Conservation (phyloP, 2,888 invertebrate species). For the Stegana nigrithorax region DNA sequence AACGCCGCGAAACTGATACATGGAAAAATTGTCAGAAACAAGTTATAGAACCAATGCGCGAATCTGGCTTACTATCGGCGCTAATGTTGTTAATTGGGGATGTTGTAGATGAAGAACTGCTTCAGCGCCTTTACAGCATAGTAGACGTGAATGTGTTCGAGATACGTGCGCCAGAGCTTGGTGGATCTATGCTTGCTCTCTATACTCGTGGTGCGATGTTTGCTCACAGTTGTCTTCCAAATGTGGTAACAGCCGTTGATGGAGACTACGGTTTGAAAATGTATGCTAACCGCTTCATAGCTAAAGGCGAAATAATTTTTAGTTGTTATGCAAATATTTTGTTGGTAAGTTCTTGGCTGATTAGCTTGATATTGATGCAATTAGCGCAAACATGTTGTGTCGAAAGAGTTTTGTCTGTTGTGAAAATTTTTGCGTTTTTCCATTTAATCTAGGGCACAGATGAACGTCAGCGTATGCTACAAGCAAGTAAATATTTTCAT, state of each 20-base stretch:
- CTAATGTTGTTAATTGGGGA: slow-evolving; percentile 48
- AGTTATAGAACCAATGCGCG: slow-evolving; percentile 63
- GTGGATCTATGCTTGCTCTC: slow-evolving; percentile 74
- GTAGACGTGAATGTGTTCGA: slow-evolving; percentile 85
- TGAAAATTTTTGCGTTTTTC: not conserved
- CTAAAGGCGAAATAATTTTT: slow-evolving; percentile 73
- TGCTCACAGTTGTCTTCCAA: slow-evolving; percentile 80
- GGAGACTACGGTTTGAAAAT: slow-evolving; percentile 76
- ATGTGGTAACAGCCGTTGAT: slow-evolving; percentile 80
- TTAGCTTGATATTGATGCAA: too few relatives aligned
- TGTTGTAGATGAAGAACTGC: slow-evolving; percentile 66
- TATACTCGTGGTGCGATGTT: slow-evolving; percentile 78
- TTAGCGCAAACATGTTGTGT: too few relatives aligned
- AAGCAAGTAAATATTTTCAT: slow-evolving; percentile 80
- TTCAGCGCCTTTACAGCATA: slow-evolving; percentile 79
- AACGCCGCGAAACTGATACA: slow-evolving; percentile 70
- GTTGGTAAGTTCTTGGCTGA: slow-evolving; percentile 75
- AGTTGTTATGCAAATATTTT: slow-evolving; percentile 80
- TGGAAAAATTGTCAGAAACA: slow-evolving; percentile 72
- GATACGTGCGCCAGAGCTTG: slow-evolving; percentile 70
- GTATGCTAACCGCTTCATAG: slow-evolving; percentile 75
- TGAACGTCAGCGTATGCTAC: slow-evolving; percentile 75
- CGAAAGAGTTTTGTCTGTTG: too few relatives aligned
- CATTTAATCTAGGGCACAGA: slow-evolving; percentile 73
- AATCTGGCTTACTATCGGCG: slow-evolving; percentile 41